Evolutionary conservation across 2,888 invertebrate species (phyloP).

Genomic region (Netelia fuscicornis): DNA sequence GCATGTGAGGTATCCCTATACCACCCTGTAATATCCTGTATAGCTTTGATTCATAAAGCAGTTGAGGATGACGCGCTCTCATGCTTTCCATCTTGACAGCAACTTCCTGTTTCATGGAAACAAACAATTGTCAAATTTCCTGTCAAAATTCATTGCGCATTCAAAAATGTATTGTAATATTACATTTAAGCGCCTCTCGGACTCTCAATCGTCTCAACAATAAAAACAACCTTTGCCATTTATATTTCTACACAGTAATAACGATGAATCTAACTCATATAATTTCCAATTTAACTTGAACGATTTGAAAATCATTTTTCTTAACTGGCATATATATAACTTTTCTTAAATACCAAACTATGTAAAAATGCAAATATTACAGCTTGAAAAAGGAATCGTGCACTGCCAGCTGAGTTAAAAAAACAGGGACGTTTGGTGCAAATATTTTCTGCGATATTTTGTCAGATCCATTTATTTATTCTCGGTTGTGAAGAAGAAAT

Average conservation of each 20-base stretch:
- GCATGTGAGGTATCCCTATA: slow-evolving; percentile 98
- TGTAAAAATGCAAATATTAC: background rate
- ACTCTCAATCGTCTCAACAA: background rate
- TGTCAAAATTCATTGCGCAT: background rate
- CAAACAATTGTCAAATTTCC: slow-evolving; percentile 66
- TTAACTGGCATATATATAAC: no score
- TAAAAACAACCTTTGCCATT: no score
- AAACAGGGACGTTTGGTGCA: background rate
- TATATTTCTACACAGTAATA: no score
- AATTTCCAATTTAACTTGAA: no score
- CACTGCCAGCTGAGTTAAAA: background rate
- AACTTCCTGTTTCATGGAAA: slow-evolving; percentile 91
- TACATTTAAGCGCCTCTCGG: background rate
- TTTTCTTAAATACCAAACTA: no score
- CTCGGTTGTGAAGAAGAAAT: background rate
- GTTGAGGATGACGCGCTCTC: slow-evolving; percentile 98
- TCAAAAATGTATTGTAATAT: background rate
- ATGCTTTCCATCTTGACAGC: slow-evolving; percentile 99
- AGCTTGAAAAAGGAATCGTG: background rate
- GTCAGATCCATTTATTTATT: background rate
- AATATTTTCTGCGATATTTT: background rate
- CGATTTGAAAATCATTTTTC: no score
- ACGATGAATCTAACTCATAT: no score
- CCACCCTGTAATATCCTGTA: slow-evolving; percentile 99
- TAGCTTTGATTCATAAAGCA: slow-evolving; percentile 99